A percentile compares a stretch with the other conserved stretches of the same genome.
phyloP scores from a whole-genome alignment of 2,888 invertebrate species.

The Zelleria hepariella region DNA sequence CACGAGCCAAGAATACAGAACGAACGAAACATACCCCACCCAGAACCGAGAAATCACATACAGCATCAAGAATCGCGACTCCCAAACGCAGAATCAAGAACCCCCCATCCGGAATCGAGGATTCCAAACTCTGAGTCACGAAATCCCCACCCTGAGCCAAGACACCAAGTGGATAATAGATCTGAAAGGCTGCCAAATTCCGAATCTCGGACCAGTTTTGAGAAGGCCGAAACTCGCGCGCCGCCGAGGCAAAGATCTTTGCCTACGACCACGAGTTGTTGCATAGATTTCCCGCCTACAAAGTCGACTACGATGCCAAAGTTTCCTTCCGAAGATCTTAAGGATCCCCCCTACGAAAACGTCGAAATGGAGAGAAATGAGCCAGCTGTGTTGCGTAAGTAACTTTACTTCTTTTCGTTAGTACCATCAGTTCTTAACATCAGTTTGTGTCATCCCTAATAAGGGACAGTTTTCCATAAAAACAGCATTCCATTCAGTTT shows the following conservation, averaged over 20 bases:
- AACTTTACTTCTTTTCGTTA: not conserved
- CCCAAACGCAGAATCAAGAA: not conserved
- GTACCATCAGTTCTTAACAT: not conserved
- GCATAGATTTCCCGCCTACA: constrained; percentile 51
- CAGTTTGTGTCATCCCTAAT: not conserved
- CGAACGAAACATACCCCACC: not conserved
- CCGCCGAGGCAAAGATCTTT: constrained; percentile 58
- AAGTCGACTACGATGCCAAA: constrained; percentile 74
- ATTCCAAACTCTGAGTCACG: constrained; percentile 9
- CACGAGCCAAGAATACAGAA: not conserved
- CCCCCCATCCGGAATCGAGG: not conserved
- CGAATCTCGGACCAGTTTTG: constrained; percentile 23
- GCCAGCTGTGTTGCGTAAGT: constrained; percentile 44
- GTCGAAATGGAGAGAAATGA: constrained; percentile 50
- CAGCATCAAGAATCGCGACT: not conserved
- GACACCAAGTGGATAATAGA: not conserved
- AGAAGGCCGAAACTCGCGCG: constrained; percentile 33
- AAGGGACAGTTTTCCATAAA: not conserved
- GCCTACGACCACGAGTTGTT: constrained; percentile 45
- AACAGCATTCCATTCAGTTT: too few species aligned
- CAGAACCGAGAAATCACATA: not conserved
- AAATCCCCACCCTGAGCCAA: not conserved
- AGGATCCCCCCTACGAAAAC: constrained; percentile 60
- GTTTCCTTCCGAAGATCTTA: constrained; percentile 59
- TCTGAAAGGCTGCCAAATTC: constrained; percentile 12